Percentiles rank a stretch among this genome's conserved stretches.
Evolutionary conservation across 2,113 vertebrate genomes (phyloP).

Genomic region (Excalfactoria chinensis): DNA sequence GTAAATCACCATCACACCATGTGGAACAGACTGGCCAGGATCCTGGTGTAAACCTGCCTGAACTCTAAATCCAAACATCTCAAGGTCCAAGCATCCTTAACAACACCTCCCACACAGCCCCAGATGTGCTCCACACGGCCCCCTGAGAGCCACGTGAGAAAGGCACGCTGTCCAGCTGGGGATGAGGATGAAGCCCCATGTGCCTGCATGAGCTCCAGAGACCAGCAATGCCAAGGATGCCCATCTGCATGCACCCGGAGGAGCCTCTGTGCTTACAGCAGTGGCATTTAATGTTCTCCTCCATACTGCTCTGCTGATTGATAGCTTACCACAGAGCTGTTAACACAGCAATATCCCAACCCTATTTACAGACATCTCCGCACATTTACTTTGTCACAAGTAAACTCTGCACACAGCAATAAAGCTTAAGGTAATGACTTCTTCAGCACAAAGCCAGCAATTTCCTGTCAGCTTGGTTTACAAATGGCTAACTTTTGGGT

Average conservation of each 20-base stretch:
- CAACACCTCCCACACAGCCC: not conserved
- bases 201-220: not conserved
- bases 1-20: too few species aligned
- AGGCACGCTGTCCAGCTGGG: not conserved
- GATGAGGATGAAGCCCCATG: not conserved
- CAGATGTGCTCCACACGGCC: too few species aligned
- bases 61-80: not conserved
- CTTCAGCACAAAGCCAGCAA: conserved; percentile 72
- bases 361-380: conserved; percentile 68
- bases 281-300: conserved; percentile 9
- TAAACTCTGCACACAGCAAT: conserved; percentile 68
- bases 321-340: conserved; percentile 54
- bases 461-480: conserved; percentile 72
- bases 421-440: conserved; percentile 78
- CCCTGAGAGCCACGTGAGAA: rapidly evolving
- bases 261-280: not conserved
- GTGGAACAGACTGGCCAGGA: not conserved
- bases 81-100: not conserved
- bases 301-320: conserved; percentile 36
- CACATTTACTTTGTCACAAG: conserved; percentile 76
- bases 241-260: rapidly evolving
- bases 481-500: conserved; percentile 64
- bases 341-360: conserved; percentile 59
- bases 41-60: not conserved
- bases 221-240: not conserved